Evolutionary conservation across 2,888 invertebrate genomes (phyloP).

Genomic region (Electrophaes corylata): DNA sequence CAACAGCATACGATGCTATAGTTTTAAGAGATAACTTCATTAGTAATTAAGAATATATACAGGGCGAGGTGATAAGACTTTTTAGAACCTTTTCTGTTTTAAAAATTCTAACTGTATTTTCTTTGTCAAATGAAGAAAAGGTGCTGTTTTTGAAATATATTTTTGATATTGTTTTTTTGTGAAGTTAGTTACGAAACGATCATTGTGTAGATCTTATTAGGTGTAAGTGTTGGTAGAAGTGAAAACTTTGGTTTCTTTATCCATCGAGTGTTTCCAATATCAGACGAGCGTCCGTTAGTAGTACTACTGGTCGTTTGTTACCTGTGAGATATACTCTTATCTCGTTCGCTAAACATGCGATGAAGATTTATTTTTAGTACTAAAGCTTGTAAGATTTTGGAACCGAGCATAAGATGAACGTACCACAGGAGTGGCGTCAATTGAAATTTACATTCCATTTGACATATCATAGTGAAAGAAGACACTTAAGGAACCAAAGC

Average conservation of each 20-base stretch:
- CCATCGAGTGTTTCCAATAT: too few species aligned
- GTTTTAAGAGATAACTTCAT: too few species aligned
- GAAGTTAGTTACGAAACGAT: background rate
- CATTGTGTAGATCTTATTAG: background rate
- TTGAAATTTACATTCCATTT: background rate
- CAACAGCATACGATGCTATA: too few species aligned
- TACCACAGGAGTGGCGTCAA: too few species aligned
- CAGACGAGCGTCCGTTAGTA: too few species aligned
- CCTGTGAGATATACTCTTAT: too few species aligned
- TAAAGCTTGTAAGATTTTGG: too few species aligned
- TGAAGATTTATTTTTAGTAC: too few species aligned
- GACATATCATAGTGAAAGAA: background rate
- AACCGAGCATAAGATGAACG: too few species aligned
- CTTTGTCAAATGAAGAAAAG: background rate
- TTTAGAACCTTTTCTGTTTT: background rate
- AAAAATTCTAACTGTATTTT: background rate
- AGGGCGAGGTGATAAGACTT: background rate
- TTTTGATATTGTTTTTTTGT: background rate
- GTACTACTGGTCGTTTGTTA: too few species aligned
- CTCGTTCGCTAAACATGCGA: too few species aligned
- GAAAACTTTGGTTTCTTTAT: background rate
- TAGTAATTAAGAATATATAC: too few species aligned
- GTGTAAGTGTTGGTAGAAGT: background rate
- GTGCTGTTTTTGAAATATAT: background rate
- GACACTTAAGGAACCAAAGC: background rate